These are phyloP conservation scores for Epsilonema sp. DNA, from an alignment of 2,888 invertebrate genomes.

Conservation along the genomic window DNA sequence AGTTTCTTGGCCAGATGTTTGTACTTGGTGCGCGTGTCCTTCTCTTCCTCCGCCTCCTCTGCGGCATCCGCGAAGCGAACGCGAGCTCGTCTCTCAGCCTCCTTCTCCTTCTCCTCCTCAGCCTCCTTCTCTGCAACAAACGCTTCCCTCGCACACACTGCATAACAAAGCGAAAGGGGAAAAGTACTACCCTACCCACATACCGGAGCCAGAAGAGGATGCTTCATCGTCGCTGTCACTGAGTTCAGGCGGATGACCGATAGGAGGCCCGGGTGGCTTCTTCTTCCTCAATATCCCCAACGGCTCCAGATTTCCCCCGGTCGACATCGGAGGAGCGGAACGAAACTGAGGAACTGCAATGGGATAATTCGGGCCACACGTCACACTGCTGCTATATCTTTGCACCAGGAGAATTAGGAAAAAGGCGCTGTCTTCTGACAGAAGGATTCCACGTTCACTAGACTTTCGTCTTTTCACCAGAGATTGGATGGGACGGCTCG, in stretches of 20 bases:
- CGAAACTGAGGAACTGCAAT: not conserved
- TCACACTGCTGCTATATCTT: too few species aligned
- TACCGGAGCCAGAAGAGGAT: not conserved
- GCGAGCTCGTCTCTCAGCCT: not conserved
- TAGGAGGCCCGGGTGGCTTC: slow-evolving; percentile 8
- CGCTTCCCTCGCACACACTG: too few species aligned
- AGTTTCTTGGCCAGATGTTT: slow-evolving; percentile 6
- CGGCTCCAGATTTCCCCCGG: slow-evolving; percentile 4
- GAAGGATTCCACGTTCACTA: too few species aligned
- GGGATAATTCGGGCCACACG: not conserved
- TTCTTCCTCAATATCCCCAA: not conserved
- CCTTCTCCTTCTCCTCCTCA: not conserved
- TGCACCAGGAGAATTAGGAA: not conserved
- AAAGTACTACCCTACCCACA: too few species aligned
- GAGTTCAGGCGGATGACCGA: slow-evolving; percentile 6
- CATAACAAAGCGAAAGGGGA: too few species aligned
- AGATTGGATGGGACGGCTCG: too few species aligned
- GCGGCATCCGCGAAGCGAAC: slow-evolving; percentile 6
- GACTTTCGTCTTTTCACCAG: too few species aligned
- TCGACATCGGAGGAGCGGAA: not conserved
- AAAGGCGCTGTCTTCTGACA: too few species aligned
- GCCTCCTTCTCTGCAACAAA: too few species aligned
- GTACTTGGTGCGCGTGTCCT: slow-evolving; percentile 9
- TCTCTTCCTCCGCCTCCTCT: slow-evolving; percentile 5
- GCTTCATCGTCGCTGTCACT: slow-evolving; percentile 1